phyloP scores from a whole-genome alignment of 1,140 invertebrate species.

The Drosophila punjabiensis region DNA sequence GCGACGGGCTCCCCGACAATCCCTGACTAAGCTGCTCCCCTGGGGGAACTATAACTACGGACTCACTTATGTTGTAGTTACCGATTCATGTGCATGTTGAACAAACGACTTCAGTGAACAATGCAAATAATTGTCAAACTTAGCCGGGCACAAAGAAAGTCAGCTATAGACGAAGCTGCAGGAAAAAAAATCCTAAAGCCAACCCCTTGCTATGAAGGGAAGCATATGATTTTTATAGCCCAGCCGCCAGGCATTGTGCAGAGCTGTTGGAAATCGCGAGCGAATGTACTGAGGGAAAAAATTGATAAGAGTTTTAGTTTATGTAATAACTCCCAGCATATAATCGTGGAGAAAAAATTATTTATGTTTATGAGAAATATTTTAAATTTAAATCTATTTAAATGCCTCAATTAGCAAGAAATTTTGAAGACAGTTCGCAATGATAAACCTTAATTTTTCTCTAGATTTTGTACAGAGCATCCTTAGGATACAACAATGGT shows the following conservation, averaged over 20 bases:
- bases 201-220: constrained; percentile 57
- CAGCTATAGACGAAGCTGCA: constrained; percentile 20
- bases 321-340: not conserved
- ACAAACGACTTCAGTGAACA: constrained; percentile 77
- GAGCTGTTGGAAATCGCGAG: constrained; percentile 45
- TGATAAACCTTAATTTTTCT: too few species aligned
- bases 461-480: too few species aligned
- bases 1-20: constrained; percentile 11
- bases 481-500: too few species aligned
- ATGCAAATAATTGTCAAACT: constrained; percentile 84
- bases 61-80: constrained; percentile 78
- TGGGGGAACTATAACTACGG: constrained; percentile 32
- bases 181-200: constrained; percentile 22
- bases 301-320: not conserved
- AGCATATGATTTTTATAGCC: constrained; percentile 79
- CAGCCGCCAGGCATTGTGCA: constrained; percentile 69
- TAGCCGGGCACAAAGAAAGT: constrained; percentile 62
- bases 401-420: too few species aligned
- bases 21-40: constrained; percentile 45
- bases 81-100: constrained; percentile 80
- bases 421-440: too few species aligned
- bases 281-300: constrained; percentile 28
- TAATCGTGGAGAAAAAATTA: too few species aligned
- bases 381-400: too few species aligned
- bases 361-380: too few species aligned